These are phyloP conservation scores for Anas platyrhynchos DNA, from an alignment of 2,113 vertebrate species.

Conservation along the genomic window DNA sequence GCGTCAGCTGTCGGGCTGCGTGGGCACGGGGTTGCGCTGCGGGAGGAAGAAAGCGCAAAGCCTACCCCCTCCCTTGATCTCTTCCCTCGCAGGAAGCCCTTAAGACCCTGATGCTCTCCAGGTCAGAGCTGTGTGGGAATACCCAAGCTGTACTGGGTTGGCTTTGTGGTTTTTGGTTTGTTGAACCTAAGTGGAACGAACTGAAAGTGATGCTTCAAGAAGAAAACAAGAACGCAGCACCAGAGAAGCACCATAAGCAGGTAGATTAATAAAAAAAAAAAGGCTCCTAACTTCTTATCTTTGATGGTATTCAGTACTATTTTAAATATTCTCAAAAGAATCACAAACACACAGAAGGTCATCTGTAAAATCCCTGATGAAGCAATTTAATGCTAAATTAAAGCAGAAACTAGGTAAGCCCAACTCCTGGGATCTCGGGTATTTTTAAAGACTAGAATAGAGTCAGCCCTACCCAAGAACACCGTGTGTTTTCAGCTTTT, in stretches of 20 bases:
- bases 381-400: slow-evolving; percentile 67
- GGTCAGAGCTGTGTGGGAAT: neutral
- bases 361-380: slow-evolving; percentile 49
- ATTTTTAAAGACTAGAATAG: slow-evolving; percentile 64
- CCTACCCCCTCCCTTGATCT: neutral
- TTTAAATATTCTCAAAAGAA: slow-evolving; percentile 64
- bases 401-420: slow-evolving; percentile 67
- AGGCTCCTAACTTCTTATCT: slow-evolving; percentile 51
- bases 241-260: neutral
- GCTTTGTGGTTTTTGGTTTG: neutral
- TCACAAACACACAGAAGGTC: slow-evolving; percentile 52
- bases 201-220: slow-evolving; percentile 43
- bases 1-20: neutral
- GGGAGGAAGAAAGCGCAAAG: neutral
- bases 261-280: slow-evolving; percentile 45
- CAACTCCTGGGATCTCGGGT: slow-evolving; percentile 49
- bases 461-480: slow-evolving; percentile 59
- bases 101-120: neutral
- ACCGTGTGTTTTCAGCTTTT: slow-evolving; percentile 56
- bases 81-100: neutral
- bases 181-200: slow-evolving; percentile 5
- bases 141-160: neutral
- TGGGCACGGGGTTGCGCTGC: neutral
- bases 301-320: slow-evolving; percentile 64
- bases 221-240: slow-evolving; percentile 27